These are phyloP conservation scores for Hipposideros larvatus DNA, from an alignment of 2,797 vertebrate genomes.

Conservation along the genomic window DNA sequence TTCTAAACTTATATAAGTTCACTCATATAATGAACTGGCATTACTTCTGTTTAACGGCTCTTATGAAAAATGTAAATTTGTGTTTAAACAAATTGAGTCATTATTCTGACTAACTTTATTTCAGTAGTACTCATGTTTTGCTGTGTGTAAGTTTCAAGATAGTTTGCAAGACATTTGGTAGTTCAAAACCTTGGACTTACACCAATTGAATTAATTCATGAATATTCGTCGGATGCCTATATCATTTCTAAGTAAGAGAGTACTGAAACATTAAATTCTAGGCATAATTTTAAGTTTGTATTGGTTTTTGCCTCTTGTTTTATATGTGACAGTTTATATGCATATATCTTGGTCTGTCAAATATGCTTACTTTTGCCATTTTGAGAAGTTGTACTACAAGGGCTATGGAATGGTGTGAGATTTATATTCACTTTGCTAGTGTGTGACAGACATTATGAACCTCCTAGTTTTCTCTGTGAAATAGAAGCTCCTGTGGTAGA, in stretches of 20 bases:
- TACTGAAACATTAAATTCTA: conserved; percentile 7
- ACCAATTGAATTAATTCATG: neutral
- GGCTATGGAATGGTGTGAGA: neutral
- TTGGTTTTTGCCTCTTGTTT: conserved; percentile 23
- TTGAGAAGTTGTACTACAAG: neutral
- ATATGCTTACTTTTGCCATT: neutral
- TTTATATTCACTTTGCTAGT: neutral
- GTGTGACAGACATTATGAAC: neutral
- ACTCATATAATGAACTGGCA: neutral
- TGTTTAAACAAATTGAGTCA: conserved; percentile 43
- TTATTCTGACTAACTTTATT: conserved; percentile 52
- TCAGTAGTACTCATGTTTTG: conserved; percentile 1
- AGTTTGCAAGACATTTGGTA: neutral
- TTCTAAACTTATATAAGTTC: neutral
- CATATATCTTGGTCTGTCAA: neutral
- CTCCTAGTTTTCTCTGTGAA: neutral
- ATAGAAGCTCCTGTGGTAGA: neutral
- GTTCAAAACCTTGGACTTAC: neutral
- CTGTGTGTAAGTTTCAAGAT: conserved; percentile 18
- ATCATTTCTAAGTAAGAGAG: neutral
- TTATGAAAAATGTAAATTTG: conserved; percentile 41
- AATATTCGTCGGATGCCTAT: neutral
- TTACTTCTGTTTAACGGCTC: conserved; percentile 30
- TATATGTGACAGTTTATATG: neutral
- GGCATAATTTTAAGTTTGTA: neutral